Evolutionary conservation across 2,888 invertebrate genomes (phyloP).

Genomic region (Lasius fuliginosus): DNA sequence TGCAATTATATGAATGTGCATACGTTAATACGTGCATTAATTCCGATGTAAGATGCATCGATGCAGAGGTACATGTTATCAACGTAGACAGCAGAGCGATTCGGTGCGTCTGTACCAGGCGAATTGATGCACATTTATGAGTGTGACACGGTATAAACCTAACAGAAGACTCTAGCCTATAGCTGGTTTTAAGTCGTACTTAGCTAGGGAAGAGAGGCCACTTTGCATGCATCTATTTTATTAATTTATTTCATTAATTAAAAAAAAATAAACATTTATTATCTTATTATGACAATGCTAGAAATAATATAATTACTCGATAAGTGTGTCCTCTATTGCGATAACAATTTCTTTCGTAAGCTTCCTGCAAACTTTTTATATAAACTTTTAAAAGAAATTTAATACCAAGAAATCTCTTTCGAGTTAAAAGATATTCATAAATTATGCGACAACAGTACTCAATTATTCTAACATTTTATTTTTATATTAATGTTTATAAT

Average conservation of each 20-base stretch:
- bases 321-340: neutral
- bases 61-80: slow-evolving; percentile 7
- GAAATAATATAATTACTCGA: neutral
- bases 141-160: neutral
- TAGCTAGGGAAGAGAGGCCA: neutral
- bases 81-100: slow-evolving; percentile 16
- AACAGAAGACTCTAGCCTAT: slow-evolving; percentile 1
- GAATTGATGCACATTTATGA: slow-evolving; percentile 10
- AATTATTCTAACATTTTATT: neutral
- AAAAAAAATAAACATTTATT: neutral
- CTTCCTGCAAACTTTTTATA: neutral
- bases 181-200: neutral
- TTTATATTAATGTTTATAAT: neutral
- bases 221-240: neutral
- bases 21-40: slow-evolving; percentile 2
- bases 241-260: slow-evolving; percentile 12
- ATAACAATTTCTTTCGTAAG: neutral
- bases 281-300: neutral
- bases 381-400: neutral
- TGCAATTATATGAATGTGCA: neutral
- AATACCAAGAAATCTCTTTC: neutral
- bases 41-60: slow-evolving; percentile 17
- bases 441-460: neutral
- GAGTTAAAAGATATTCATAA: neutral
- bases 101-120: slow-evolving; percentile 28